These are phyloP conservation scores for Burhinus oedicnemus DNA, from an alignment of 2,113 vertebrate genomes.

Conservation along the genomic window DNA sequence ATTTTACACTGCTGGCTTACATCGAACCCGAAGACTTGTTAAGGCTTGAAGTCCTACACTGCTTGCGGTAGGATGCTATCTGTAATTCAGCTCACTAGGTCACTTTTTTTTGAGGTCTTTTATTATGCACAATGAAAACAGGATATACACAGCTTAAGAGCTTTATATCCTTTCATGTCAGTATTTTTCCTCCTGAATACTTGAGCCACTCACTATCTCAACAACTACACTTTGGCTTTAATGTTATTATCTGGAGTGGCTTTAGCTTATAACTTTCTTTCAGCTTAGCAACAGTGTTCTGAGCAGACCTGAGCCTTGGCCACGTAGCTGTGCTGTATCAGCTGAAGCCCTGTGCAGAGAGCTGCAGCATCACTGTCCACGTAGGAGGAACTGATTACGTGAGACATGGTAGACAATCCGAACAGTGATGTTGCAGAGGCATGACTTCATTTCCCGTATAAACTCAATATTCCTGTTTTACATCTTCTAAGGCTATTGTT, in stretches of 20 bases:
- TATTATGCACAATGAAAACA: background rate
- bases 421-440: background rate
- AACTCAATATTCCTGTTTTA: background rate
- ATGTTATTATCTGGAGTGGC: background rate
- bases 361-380: accelerated
- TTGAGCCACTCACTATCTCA: background rate
- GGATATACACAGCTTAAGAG: background rate
- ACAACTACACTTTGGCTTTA: background rate
- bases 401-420: background rate
- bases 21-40: background rate
- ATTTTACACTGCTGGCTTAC: background rate
- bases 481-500: background rate
- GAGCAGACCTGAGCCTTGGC: background rate
- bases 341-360: background rate
- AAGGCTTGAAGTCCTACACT: background rate
- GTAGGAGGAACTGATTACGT: background rate
- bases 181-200: background rate
- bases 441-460: background rate
- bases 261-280: background rate
- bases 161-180: background rate
- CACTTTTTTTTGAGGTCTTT: background rate
- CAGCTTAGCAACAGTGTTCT: background rate
- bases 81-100: background rate
- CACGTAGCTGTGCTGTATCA: background rate
- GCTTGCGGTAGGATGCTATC: background rate